A percentile compares a stretch with the other conserved stretches of the same genome.
phyloP scores from a whole-genome alignment of 2,888 invertebrate species.

The Hypomecis punctinalis region DNA sequence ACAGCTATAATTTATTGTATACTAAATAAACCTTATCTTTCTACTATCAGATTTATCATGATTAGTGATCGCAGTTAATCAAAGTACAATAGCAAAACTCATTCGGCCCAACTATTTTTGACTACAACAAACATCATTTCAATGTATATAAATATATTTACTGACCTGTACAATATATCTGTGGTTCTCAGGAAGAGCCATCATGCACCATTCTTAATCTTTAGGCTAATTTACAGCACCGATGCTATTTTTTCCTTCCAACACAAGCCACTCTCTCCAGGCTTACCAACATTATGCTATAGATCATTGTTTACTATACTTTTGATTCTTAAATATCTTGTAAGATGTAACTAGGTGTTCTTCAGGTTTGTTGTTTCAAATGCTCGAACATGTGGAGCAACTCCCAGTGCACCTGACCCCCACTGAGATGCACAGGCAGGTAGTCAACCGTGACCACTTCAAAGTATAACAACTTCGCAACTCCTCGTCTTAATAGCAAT shows the following conservation, averaged over 20 bases:
- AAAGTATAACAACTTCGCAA: conserved; percentile 58
- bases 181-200: conserved; percentile 86
- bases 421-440: conserved; percentile 68
- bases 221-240: conserved; percentile 54
- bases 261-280: conserved; percentile 49
- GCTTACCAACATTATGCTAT: conserved; percentile 36
- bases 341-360: background rate
- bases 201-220: conserved; percentile 78
- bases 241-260: conserved; percentile 54
- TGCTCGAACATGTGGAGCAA: conserved; percentile 44
- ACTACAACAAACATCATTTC: background rate
- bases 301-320: conserved; percentile 30
- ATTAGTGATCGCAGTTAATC: background rate
- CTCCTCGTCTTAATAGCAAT: conserved; percentile 19
- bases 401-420: conserved; percentile 67
- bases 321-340: conserved; percentile 5
- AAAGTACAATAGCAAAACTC: background rate
- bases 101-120: background rate
- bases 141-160: conserved; percentile 32
- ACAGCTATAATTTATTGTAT: background rate
- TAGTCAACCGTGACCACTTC: conserved; percentile 76
- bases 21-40: conserved; percentile 5
- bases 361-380: conserved; percentile 32
- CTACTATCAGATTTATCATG: conserved; percentile 2
- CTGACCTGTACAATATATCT: conserved; percentile 91